Conservation (phyloP, 2,888 invertebrate genomes). For the Chaetogeoica ovagalla region DNA sequence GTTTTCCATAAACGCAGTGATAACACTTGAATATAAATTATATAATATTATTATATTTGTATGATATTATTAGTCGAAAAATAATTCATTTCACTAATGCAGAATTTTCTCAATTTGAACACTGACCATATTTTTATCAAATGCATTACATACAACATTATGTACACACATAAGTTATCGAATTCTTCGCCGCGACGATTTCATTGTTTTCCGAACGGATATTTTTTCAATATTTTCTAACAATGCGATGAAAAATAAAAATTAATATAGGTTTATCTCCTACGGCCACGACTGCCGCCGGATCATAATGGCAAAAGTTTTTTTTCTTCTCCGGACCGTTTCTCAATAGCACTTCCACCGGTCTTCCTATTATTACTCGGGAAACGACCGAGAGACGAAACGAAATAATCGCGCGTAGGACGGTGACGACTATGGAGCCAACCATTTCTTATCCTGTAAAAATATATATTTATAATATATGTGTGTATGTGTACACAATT, state of each 20-base stretch:
- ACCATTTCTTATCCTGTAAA: background rate
- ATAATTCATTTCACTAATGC: no score
- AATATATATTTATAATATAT: no score
- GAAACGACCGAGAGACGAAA: background rate
- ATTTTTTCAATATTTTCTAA: constrained; percentile 14
- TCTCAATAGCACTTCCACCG: no score
- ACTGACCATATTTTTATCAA: no score
- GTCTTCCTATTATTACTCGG: constrained; percentile 1
- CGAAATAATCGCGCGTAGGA: constrained; percentile 12
- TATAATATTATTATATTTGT: no score
- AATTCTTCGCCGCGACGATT: background rate
- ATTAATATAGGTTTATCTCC: constrained; percentile 37
- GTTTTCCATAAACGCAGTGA: no score
- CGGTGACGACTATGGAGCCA: background rate
- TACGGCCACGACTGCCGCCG: background rate
- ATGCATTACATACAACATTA: no score
- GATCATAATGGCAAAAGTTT: constrained; percentile 20
- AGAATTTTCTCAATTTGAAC: no score
- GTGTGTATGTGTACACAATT: no score
- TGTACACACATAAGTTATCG: background rate
- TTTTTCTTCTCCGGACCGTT: background rate
- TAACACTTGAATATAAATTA: no score
- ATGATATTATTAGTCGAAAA: no score
- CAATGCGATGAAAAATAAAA: constrained; percentile 10
- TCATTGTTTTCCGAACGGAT: background rate